phyloP scores from a whole-genome alignment of 2,113 vertebrate species.

The Tauraco erythrolophus region DNA sequence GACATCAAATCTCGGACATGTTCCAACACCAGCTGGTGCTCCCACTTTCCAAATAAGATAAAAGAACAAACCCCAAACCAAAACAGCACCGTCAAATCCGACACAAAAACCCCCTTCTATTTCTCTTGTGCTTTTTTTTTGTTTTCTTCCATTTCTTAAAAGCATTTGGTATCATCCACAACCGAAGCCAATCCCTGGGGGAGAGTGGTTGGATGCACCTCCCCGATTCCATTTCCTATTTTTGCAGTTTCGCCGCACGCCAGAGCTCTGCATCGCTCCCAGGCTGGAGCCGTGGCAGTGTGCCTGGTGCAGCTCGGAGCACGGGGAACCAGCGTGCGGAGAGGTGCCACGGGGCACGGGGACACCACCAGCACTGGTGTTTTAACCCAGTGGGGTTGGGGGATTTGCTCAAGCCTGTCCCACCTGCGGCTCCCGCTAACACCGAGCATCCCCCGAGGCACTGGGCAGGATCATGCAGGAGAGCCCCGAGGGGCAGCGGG shows the following conservation, averaged over 20 bases:
- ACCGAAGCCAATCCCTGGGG: not conserved
- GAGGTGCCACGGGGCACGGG: fast-evolving
- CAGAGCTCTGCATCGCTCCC: not conserved
- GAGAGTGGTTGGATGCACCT: not conserved
- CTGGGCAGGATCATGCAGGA: not conserved
- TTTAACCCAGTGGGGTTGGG: not conserved
- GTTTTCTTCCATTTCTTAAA: not conserved
- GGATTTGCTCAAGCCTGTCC: not conserved
- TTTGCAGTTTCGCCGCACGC: not conserved
- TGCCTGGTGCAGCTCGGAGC: not conserved
- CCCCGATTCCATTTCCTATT: not conserved
- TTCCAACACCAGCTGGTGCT: not conserved
- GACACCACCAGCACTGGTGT: fast-evolving
- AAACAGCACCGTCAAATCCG: not conserved
- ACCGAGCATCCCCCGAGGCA: not conserved
- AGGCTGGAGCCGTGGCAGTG: fast-evolving
- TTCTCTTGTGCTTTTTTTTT: not conserved
- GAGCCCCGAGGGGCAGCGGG: fast-evolving
- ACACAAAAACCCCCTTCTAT: not conserved
- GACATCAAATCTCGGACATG: not conserved
- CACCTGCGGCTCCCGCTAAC: fast-evolving
- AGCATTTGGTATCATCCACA: not conserved
- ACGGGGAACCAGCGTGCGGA: fast-evolving
- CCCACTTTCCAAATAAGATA: not conserved
- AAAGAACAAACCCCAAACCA: not conserved